phyloP scores from a whole-genome alignment of 1,140 invertebrate species.

The Drosophila pallidifrons region DNA sequence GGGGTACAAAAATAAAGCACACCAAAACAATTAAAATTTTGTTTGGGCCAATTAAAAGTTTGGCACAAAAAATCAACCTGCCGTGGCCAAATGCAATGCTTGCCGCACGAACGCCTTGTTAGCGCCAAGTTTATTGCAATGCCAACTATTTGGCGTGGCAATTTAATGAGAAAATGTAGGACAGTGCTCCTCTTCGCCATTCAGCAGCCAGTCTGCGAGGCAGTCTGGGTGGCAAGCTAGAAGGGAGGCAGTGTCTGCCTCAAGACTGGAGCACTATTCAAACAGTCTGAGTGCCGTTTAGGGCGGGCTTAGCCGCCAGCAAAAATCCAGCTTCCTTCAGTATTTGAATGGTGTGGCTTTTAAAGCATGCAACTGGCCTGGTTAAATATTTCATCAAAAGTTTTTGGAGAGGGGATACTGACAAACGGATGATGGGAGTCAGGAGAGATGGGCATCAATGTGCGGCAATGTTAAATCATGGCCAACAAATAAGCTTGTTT shows the following conservation, averaged over 20 bases:
- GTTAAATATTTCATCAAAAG: constrained; percentile 35
- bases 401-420: constrained; percentile 9
- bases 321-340: neutral
- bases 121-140: constrained; percentile 76
- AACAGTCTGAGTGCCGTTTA: constrained; percentile 65
- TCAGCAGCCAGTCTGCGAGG: constrained; percentile 34
- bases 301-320: neutral
- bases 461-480: constrained; percentile 42
- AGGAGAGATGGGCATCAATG: constrained; percentile 13
- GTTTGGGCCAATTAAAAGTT: constrained; percentile 79
- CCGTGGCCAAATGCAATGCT: constrained; percentile 64
- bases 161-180: constrained; percentile 83
- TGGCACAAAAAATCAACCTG: constrained; percentile 59
- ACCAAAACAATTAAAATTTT: constrained; percentile 71
- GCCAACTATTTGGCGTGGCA: constrained; percentile 71
- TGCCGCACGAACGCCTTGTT: constrained; percentile 73
- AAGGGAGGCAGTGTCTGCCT: constrained; percentile 10
- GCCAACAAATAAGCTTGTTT: constrained; percentile 51
- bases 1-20: neutral
- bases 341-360: constrained; percentile 17
- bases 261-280: constrained; percentile 70
- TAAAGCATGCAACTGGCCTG: neutral
- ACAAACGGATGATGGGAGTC: neutral
- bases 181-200: constrained; percentile 46
- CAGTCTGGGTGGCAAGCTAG: neutral